Percentiles rank a stretch among this genome's conserved stretches.
Conservation (phyloP, 2,888 invertebrate species). For the Agrotis puta region DNA sequence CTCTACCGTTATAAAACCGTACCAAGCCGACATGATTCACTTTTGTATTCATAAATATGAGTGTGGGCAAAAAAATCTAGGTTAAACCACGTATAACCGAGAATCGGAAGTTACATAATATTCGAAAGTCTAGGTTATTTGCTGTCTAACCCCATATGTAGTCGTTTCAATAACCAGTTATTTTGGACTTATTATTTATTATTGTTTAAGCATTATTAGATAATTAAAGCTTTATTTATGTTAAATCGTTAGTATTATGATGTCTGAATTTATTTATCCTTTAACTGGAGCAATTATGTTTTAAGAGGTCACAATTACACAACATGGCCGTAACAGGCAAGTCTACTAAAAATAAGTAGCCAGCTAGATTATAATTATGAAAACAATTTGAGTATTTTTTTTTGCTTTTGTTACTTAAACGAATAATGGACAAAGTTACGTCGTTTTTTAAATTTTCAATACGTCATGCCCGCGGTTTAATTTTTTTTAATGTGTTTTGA, state of each 20-base stretch:
- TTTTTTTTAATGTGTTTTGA: no score
- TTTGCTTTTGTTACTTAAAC: no score
- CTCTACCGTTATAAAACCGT: background rate
- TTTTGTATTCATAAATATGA: constrained; percentile 7
- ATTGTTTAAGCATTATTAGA: background rate
- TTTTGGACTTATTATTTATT: background rate
- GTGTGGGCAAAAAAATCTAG: constrained; percentile 8
- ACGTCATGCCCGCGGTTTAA: no score
- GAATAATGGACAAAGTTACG: no score
- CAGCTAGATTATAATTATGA: no score
- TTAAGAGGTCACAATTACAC: no score
- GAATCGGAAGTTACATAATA: constrained; percentile 23
- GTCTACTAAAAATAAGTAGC: no score
- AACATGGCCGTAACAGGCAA: no score
- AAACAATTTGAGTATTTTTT: no score
- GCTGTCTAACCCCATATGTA: background rate
- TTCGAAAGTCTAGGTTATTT: constrained; percentile 29
- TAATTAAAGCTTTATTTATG: background rate
- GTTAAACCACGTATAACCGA: constrained; percentile 2
- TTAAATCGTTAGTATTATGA: background rate
- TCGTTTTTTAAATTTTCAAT: no score
- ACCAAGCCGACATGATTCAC: background rate
- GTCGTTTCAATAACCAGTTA: constrained; percentile 6
- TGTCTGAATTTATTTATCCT: background rate
- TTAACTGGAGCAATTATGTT: background rate